A percentile compares a stretch with the other conserved stretches of the same genome.
phyloP scores from a whole-genome alignment of 2,113 vertebrate genomes.

The Regulus satrapa region DNA sequence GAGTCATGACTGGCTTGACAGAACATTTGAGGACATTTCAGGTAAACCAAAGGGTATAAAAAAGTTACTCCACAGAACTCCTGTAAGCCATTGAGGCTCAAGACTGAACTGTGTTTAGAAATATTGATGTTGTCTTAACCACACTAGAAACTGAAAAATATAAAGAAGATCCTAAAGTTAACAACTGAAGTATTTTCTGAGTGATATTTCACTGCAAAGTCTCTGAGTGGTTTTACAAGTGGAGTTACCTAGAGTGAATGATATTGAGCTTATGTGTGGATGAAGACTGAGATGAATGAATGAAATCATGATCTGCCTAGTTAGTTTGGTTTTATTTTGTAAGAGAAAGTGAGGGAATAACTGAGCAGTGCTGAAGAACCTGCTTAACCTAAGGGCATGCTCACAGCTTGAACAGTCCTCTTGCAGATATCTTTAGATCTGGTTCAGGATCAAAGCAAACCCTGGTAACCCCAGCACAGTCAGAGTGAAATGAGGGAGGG shows the following conservation, averaged over 20 bases:
- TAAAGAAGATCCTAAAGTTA: neutral
- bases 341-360: neutral
- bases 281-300: neutral
- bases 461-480: neutral
- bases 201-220: neutral
- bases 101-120: neutral
- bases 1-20: neutral
- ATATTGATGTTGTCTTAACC: neutral
- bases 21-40: neutral
- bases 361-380: neutral
- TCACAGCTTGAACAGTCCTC: neutral
- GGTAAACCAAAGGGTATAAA: neutral
- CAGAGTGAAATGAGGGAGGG: neutral
- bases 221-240: neutral
- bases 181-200: neutral
- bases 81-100: neutral
- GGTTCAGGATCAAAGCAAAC: neutral
- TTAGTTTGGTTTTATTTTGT: neutral
- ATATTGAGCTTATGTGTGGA: neutral
- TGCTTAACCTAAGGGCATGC: neutral
- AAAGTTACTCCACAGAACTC: neutral
- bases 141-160: neutral
- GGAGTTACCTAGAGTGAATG: neutral
- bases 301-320: neutral
- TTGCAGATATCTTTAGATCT: neutral